Percentiles rank a stretch among this genome's conserved stretches.
phyloP scores from a whole-genome alignment of 2,113 vertebrate genomes.

The Hippocampus abdominalis region DNA sequence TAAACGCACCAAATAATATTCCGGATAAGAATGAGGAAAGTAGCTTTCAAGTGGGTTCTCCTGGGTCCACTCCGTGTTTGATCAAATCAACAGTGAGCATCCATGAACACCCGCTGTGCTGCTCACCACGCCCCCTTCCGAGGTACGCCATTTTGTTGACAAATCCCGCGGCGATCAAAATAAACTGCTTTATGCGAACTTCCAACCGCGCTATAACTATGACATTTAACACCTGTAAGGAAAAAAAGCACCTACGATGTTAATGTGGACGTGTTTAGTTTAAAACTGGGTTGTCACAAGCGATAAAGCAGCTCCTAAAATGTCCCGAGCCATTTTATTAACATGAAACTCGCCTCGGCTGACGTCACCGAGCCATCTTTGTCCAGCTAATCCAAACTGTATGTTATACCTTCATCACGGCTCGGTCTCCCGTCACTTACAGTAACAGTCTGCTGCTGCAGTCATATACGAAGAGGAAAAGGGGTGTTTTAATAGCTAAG shows the following conservation, averaged over 20 bases:
- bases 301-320: neutral
- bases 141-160: conserved; percentile 72
- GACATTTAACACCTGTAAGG: neutral
- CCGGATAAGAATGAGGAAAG: neutral
- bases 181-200: conserved; percentile 24
- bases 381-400: conserved; percentile 68
- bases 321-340: conserved; percentile 50
- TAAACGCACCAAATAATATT: neutral
- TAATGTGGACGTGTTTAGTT: rapidly evolving
- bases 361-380: conserved; percentile 78
- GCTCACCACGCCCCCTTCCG: conserved; percentile 59
- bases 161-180: conserved; percentile 28
- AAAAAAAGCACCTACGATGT: neutral
- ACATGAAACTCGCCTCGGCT: conserved; percentile 67
- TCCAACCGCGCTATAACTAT: neutral
- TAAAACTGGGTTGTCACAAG: neutral
- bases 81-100: conserved; percentile 23
- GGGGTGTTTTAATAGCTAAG: neutral
- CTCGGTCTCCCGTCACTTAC: conserved; percentile 54
- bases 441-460: conserved; percentile 52
- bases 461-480: conserved; percentile 19
- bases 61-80: neutral
- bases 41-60: neutral
- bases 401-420: conserved; percentile 67
- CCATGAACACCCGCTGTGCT: conserved; percentile 15